These are phyloP conservation scores for Zaprionus capensis DNA, from an alignment of 1,140 invertebrate species.

Conservation along the genomic window DNA sequence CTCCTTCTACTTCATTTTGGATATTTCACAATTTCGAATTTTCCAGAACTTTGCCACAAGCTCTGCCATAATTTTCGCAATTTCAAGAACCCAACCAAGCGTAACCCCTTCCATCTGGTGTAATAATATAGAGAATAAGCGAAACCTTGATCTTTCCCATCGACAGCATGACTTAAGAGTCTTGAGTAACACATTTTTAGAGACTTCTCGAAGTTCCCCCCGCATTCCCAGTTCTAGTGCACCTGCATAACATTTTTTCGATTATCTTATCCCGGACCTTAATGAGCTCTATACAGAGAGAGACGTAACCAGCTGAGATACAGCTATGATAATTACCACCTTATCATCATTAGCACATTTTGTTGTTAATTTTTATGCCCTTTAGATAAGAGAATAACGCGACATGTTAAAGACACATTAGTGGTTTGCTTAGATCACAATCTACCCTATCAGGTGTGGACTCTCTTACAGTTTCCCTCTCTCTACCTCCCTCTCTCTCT, in stretches of 20 bases:
- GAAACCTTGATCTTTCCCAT: slow-evolving; percentile 6
- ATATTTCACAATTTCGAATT: slow-evolving; percentile 6
- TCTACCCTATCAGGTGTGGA: background rate
- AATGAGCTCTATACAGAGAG: background rate
- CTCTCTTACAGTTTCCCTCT: background rate
- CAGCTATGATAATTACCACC: background rate
- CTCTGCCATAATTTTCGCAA: background rate
- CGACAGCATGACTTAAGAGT: background rate
- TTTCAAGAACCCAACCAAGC: too few relatives aligned
- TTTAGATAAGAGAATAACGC: slow-evolving; percentile 17
- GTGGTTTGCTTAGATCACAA: slow-evolving; percentile 4
- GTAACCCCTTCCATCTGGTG: background rate
- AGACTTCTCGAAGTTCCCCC: slow-evolving; percentile 1
- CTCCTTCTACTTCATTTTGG: background rate
- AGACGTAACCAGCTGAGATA: background rate
- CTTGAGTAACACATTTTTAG: background rate
- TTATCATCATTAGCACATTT: background rate
- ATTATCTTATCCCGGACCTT: slow-evolving; percentile 17
- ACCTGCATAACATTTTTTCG: background rate
- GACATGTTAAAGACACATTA: background rate
- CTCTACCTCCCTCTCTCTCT: background rate
- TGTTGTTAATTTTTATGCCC: slow-evolving; percentile 10
- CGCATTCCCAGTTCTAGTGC: background rate
- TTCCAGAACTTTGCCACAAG: background rate
- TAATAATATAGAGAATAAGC: background rate